These are phyloP conservation scores for Thumatha senex DNA, from an alignment of 2,888 invertebrate genomes.

Conservation along the genomic window DNA sequence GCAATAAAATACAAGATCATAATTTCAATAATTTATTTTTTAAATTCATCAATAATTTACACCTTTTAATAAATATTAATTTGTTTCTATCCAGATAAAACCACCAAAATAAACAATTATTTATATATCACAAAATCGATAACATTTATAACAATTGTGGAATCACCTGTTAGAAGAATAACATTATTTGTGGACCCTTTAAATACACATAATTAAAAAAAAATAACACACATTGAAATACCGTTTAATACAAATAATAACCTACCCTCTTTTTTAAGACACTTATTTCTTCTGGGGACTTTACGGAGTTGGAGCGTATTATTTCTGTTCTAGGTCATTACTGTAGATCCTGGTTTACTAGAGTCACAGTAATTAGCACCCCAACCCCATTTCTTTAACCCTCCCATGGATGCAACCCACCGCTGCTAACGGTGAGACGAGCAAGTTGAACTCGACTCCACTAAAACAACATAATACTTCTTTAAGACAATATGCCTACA, in stretches of 20 bases:
- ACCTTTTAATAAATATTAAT: constrained; percentile 51
- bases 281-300: no score
- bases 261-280: background rate
- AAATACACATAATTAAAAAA: constrained; percentile 24
- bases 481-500: no score
- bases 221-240: constrained; percentile 15
- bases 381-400: no score
- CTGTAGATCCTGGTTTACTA: no score
- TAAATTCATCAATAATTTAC: constrained; percentile 71
- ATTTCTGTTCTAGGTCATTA: no score
- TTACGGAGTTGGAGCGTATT: no score
- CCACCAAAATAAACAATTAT: constrained; percentile 39
- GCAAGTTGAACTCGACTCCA: no score
- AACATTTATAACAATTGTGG: constrained; percentile 32
- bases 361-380: no score
- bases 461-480: no score
- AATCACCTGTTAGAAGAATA: constrained; percentile 26
- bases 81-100: constrained; percentile 43
- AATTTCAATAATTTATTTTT: constrained; percentile 69
- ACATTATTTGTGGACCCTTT: constrained; percentile 26
- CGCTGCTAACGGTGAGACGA: no score
- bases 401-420: no score
- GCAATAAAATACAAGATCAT: constrained; percentile 26
- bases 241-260: constrained; percentile 5
- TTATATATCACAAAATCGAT: constrained; percentile 51